phyloP scores from a whole-genome alignment of 2,888 invertebrate genomes.

The Hypomecis punctinalis region DNA sequence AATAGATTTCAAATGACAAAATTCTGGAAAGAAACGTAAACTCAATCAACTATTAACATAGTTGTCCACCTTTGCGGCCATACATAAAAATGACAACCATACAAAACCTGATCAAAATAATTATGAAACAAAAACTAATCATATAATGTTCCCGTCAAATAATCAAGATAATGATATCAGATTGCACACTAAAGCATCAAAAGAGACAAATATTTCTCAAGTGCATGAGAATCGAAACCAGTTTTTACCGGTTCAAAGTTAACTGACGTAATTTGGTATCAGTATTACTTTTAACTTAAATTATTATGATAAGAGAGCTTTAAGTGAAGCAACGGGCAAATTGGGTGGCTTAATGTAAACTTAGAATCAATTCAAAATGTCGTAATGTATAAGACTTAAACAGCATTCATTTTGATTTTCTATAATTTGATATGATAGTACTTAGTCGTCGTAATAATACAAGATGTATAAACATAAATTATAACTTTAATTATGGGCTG shows the following conservation, averaged over 20 bases:
- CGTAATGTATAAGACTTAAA: constrained; percentile 15
- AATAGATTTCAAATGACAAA: too few relatives aligned
- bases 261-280: constrained; percentile 43
- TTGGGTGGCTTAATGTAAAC: constrained; percentile 30
- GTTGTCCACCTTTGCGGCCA: too few relatives aligned
- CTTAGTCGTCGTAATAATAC: not conserved
- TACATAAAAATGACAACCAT: too few relatives aligned
- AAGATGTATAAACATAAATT: too few relatives aligned
- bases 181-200: constrained; percentile 28
- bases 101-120: not conserved
- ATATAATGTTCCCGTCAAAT: constrained; percentile 2
- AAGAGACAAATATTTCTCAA: constrained; percentile 33
- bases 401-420: constrained; percentile 1
- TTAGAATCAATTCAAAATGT: constrained; percentile 7
- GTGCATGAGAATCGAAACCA: constrained; percentile 33
- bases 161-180: constrained; percentile 27
- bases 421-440: not conserved
- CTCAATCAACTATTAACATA: too few relatives aligned
- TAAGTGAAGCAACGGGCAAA: constrained; percentile 40
- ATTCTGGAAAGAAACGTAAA: too few relatives aligned
- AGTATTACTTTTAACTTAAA: constrained; percentile 37
- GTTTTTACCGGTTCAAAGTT: constrained; percentile 44
- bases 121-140: not conserved
- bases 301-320: constrained; percentile 42
- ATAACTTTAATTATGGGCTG: too few relatives aligned